Conservation (phyloP, 1,140 invertebrate genomes). For the Adelges cooleyi region DNA sequence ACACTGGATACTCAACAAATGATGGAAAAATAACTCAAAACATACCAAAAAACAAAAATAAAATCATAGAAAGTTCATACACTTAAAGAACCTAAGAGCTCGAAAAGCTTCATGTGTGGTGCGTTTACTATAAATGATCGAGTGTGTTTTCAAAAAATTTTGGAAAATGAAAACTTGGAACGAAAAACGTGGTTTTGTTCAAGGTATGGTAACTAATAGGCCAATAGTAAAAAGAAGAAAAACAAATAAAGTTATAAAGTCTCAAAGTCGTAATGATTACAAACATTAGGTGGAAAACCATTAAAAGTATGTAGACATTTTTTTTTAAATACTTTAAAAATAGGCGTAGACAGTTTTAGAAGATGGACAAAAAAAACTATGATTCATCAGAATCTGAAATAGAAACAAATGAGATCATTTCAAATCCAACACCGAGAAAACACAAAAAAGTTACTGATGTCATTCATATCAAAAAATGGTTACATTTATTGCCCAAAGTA, state of each 20-base stretch:
- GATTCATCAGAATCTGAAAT: neutral
- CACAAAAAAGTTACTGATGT: neutral
- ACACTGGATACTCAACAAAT: no score
- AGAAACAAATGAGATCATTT: neutral
- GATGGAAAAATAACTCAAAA: neutral
- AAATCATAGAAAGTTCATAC: neutral
- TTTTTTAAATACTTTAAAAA: neutral
- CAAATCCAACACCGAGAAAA: neutral
- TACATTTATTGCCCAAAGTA: slow-evolving; percentile 10
- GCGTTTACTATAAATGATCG: neutral
- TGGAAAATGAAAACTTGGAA: neutral
- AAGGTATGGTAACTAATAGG: neutral
- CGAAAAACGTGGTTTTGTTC: neutral
- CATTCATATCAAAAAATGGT: slow-evolving; percentile 8
- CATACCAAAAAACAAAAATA: neutral
- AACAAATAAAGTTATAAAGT: neutral
- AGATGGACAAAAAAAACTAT: neutral
- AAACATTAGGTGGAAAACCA: neutral
- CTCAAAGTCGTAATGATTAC: neutral
- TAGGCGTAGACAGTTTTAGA: neutral
- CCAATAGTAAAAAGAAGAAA: neutral
- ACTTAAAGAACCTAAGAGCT: neutral
- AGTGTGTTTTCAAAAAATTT: neutral
- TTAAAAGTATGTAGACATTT: neutral
- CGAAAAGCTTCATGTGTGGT: neutral